These are phyloP conservation scores for Trachelus tabidus DNA, from an alignment of 2,888 invertebrate genomes.

Conservation along the genomic window DNA sequence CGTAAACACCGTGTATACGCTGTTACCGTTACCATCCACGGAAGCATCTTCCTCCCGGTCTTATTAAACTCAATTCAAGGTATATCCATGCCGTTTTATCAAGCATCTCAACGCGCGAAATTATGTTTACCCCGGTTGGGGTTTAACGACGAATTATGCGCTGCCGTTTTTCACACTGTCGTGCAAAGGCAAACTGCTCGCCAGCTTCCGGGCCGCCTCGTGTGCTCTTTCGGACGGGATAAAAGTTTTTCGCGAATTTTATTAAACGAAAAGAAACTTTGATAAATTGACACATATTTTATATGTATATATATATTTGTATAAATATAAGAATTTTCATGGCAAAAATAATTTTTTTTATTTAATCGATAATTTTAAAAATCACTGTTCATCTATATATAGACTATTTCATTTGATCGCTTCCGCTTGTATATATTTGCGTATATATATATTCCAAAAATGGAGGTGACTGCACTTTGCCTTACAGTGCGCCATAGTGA, in stretches of 20 bases:
- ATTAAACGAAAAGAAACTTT: not conserved
- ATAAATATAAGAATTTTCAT: not conserved
- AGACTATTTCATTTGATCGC: not conserved
- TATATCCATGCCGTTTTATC: slow-evolving; percentile 30
- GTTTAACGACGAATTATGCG: slow-evolving; percentile 4
- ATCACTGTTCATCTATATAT: not conserved
- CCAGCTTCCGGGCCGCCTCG: not conserved
- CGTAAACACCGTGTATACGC: not conserved
- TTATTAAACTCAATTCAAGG: slow-evolving; percentile 35
- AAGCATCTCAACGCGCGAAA: slow-evolving; percentile 1
- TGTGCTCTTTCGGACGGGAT: not conserved
- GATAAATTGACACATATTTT: not conserved
- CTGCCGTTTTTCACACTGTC: not conserved
- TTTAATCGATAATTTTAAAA: not conserved
- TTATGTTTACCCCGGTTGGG: not conserved
- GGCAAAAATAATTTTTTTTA: not conserved
- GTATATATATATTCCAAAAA: slow-evolving; percentile 1
- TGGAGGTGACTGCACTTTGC: not conserved
- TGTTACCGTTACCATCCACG: not conserved
- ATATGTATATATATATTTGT: not conserved
- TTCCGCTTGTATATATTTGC: not conserved
- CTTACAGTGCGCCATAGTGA: not conserved
- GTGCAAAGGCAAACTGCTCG: not conserved
- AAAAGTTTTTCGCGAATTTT: not conserved
- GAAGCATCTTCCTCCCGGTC: not conserved